Evolutionary conservation across 2,888 invertebrate species (phyloP), one percentile per base, ranked within the genome.

Genomic region (Cephus pulcher): DNA sequence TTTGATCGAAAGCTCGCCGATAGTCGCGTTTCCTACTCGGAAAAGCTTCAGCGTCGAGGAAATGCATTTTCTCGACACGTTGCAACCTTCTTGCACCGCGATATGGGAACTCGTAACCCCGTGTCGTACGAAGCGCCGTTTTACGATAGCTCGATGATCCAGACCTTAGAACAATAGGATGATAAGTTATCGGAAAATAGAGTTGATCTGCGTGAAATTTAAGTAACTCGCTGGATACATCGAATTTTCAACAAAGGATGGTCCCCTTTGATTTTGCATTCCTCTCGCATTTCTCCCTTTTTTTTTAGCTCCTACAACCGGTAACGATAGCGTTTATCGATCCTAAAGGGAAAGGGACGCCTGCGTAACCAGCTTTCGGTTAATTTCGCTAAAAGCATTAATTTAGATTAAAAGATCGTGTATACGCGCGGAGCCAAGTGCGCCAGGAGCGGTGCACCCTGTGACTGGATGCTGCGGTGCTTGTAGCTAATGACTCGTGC

Each of bases 301-400:
- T 30, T 30, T 23, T 56, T 23, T 1, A 2, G 9, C 23, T 56
- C 40, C 4, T 3, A 23, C 23, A 23, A 15, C 23, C 56, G 23
- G 23, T 56, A 71, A 71, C 32, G 71, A 71, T 34, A 23, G 71
- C 71, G 56, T 3, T 2, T 23, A 71, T 71, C 33, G 71, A 71
- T 71, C 71, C 71, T 9, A 34, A 71, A 34, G 82, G 79, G 81
- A 83, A 84, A 82, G 83, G 84, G 82, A 80, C 86, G 83, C 80
- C 85, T 81, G 77, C 78, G 87, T 86, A 86, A 84, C 84, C 81
- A 86, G 87, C 86, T 87, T 86, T 88, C 86, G 85, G 85, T 86
- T 88, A 89, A 89, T 89, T 89, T 88, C 87, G 87, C 87, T 89
- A 88, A 89, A 88, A 89, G 89, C 89, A 89, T 89, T 89, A 89